phyloP scores from a whole-genome alignment of 2,888 invertebrate genomes.

The Apamea sordens region DNA sequence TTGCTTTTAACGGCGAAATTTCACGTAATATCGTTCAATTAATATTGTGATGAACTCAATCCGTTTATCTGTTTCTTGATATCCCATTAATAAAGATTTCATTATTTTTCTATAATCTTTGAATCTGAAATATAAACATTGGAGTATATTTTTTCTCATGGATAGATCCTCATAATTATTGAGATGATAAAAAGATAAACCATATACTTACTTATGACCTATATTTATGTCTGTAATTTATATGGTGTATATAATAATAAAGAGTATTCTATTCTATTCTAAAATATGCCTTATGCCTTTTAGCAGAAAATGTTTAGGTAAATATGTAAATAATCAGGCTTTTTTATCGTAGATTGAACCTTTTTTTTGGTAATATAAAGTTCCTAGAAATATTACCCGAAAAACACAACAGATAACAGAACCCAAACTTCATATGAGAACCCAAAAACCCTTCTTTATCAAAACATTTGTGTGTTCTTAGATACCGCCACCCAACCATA shows the following conservation, averaged over 20 bases:
- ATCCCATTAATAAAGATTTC: neutral
- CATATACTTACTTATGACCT: too few relatives aligned
- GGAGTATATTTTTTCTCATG: too few relatives aligned
- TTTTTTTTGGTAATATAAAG: neutral
- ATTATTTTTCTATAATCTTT: neutral
- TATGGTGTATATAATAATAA: too few relatives aligned
- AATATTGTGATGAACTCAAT: constrained; percentile 25
- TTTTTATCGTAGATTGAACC: neutral
- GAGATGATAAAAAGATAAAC: neutral
- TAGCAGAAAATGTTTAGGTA: neutral
- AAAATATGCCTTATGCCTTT: neutral
- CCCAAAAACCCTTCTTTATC: constrained; percentile 8
- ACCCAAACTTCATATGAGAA: neutral
- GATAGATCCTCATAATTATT: neutral
- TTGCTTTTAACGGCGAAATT: constrained; percentile 9
- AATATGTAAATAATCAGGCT: neutral
- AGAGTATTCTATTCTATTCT: too few relatives aligned
- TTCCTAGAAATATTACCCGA: neutral
- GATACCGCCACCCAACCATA: constrained; percentile 6
- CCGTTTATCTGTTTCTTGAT: constrained; percentile 19
- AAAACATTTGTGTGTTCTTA: constrained; percentile 23
- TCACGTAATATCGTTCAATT: constrained; percentile 19
- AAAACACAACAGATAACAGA: neutral
- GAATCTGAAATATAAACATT: too few relatives aligned
- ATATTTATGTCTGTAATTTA: too few relatives aligned